These are phyloP conservation scores for Tachystola acroxantha DNA, from an alignment of 2,888 invertebrate genomes.

Conservation along the genomic window DNA sequence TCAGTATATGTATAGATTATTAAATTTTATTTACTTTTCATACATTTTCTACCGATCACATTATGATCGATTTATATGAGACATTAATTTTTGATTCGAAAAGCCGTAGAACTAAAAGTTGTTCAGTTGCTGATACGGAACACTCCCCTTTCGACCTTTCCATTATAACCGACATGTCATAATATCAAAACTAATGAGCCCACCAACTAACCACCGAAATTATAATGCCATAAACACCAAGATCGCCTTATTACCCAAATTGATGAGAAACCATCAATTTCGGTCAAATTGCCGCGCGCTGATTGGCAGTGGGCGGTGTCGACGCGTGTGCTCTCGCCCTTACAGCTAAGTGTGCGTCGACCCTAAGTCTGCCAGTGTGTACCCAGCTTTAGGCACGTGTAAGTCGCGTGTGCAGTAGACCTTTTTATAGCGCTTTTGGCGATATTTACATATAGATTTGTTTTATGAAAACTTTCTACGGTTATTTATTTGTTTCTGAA, in stretches of 20 bases:
- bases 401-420: slow-evolving; percentile 52
- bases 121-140: too few relatives aligned
- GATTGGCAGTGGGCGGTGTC: slow-evolving; percentile 31
- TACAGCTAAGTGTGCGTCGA: slow-evolving; percentile 23
- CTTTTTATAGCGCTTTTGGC: slow-evolving; percentile 47
- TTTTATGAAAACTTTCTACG: neutral
- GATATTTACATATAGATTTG: slow-evolving; percentile 21
- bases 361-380: slow-evolving; percentile 40
- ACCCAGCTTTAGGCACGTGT: slow-evolving; percentile 42
- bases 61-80: too few relatives aligned
- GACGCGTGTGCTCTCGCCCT: slow-evolving; percentile 27
- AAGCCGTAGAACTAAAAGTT: too few relatives aligned
- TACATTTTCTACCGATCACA: too few relatives aligned
- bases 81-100: too few relatives aligned
- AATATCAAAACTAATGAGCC: too few relatives aligned
- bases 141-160: too few relatives aligned
- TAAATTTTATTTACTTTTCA: too few relatives aligned
- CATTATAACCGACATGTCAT: neutral
- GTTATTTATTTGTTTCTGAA: too few relatives aligned
- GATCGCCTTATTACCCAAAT: slow-evolving; percentile 18
- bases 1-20: too few relatives aligned
- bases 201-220: neutral
- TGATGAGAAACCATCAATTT: slow-evolving; percentile 26
- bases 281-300: slow-evolving; percentile 40
- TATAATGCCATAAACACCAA: neutral